phyloP scores from a whole-genome alignment of 1,140 invertebrate genomes.

The Drosophila neocordata region DNA sequence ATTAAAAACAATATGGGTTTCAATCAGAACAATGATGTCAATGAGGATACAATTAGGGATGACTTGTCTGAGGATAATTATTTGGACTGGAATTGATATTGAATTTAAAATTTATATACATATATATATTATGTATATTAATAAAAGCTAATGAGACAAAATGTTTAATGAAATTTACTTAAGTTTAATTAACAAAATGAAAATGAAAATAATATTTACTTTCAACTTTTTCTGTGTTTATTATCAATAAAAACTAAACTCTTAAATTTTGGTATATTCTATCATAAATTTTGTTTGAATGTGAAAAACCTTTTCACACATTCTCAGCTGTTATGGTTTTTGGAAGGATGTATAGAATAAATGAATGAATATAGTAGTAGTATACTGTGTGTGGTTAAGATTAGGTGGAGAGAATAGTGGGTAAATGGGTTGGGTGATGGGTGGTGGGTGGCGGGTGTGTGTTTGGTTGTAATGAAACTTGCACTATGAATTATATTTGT shows the following conservation, averaged over 20 bases:
- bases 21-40: no score
- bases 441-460: not conserved
- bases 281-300: constrained; percentile 13
- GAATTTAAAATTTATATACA: no score
- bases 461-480: constrained; percentile 10
- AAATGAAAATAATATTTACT: constrained; percentile 6
- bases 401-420: not conserved
- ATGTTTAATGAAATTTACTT: no score
- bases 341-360: not conserved
- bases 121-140: no score
- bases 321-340: not conserved
- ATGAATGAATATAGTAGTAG: not conserved
- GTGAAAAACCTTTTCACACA: constrained; percentile 30
- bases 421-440: not conserved
- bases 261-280: not conserved
- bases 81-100: no score
- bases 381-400: no score
- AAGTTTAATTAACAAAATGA: constrained; percentile 5
- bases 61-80: no score
- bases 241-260: constrained; percentile 7
- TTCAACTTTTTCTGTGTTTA: not conserved
- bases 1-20: not conserved
- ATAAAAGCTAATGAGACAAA: no score
- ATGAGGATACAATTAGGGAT: no score
- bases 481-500: constrained; percentile 38